These are phyloP conservation scores for Leucosticte australis DNA, from an alignment of 2,113 vertebrate genomes.

Conservation along the genomic window DNA sequence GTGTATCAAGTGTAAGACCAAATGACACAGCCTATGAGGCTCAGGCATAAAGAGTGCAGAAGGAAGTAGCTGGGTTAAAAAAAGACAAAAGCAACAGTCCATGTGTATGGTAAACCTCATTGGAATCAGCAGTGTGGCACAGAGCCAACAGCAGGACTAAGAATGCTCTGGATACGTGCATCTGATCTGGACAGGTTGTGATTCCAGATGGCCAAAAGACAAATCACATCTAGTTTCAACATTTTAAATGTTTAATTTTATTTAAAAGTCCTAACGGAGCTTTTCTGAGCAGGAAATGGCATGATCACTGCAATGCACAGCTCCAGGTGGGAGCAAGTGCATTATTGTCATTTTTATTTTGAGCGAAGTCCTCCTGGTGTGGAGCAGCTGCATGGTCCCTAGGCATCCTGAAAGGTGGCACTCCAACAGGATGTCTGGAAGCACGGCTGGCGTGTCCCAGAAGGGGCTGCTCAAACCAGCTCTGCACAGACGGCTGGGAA, in stretches of 20 bases:
- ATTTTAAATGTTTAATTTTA: conserved; percentile 59
- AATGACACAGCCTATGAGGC: background rate
- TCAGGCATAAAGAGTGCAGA: background rate
- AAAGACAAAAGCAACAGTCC: background rate
- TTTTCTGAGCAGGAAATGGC: conserved; percentile 10
- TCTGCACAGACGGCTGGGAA: conserved; percentile 52
- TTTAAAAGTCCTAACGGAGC: conserved; percentile 42
- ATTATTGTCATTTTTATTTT: conserved; percentile 4
- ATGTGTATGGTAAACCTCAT: background rate
- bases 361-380: background rate
- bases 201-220: conserved; percentile 65
- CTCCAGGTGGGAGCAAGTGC: conserved; percentile 17
- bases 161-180: conserved; percentile 42
- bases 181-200: conserved; percentile 61
- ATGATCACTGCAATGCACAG: background rate
- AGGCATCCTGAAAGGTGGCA: conserved; percentile 9
- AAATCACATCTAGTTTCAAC: conserved; percentile 36
- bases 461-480: background rate
- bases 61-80: background rate
- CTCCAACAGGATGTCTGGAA: conserved; percentile 44
- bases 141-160: conserved; percentile 8
- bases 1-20: background rate
- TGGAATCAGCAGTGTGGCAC: background rate
- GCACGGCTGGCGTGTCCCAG: conserved; percentile 4
- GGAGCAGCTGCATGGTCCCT: background rate